These are phyloP conservation scores for Dipus sagitta DNA, from an alignment of 2,797 vertebrate species.

Conservation along the genomic window DNA sequence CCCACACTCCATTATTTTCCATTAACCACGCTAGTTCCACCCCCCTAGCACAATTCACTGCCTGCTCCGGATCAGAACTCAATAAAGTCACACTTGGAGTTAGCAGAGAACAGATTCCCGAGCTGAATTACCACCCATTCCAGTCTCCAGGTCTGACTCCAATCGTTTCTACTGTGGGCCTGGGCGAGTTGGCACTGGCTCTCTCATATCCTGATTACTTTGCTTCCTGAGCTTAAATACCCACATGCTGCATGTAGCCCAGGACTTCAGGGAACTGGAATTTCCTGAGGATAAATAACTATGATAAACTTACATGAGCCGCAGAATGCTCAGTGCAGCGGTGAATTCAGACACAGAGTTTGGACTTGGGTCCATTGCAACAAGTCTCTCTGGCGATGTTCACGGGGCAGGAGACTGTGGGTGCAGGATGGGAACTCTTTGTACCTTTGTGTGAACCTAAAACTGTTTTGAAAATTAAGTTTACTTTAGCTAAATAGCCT, in stretches of 20 bases:
- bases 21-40: constrained; percentile 42
- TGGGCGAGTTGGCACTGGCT: neutral
- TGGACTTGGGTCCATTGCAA: neutral
- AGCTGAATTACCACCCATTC: neutral
- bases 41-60: constrained; percentile 32
- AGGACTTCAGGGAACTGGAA: neutral
- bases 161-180: neutral
- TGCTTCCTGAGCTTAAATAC: neutral
- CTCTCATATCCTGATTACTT: neutral
- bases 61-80: constrained; percentile 28
- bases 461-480: neutral
- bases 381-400: too few species aligned
- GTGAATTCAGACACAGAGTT: neutral
- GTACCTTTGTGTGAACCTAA: neutral
- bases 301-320: neutral
- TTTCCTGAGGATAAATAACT: neutral
- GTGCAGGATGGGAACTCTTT: neutral
- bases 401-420: neutral
- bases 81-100: constrained; percentile 38
- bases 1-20: constrained; percentile 62
- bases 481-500: neutral
- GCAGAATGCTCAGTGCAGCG: neutral
- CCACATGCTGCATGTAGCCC: neutral
- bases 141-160: neutral
- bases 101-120: neutral